Evolutionary conservation across 2,797 vertebrate genomes (phyloP).

Genomic region (Heterohyrax brucei): DNA sequence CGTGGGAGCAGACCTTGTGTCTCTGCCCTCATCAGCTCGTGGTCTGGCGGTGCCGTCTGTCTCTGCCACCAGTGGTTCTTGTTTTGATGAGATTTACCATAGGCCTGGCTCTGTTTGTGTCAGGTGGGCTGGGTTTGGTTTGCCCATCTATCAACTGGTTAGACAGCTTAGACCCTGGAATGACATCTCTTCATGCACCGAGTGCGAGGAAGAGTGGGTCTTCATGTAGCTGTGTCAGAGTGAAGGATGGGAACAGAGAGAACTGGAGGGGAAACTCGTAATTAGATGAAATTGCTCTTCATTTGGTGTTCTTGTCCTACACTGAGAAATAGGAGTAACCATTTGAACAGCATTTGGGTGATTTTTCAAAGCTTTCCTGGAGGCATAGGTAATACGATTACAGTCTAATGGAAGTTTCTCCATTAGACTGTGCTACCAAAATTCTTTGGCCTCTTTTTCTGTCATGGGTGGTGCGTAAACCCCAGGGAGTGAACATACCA

Average conservation of each 20-base stretch:
- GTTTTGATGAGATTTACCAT: not conserved
- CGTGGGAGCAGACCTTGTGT: not conserved
- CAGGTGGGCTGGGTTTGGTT: not conserved
- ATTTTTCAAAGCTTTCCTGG: slow-evolving; percentile 68
- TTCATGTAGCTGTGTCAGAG: not conserved
- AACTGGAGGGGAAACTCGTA: slow-evolving; percentile 55
- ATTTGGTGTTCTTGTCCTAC: slow-evolving; percentile 43
- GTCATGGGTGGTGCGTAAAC: not conserved
- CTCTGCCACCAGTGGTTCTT: not conserved
- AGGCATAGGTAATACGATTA: slow-evolving; percentile 38
- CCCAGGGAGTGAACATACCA: not conserved
- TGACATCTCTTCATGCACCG: not conserved
- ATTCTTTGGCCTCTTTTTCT: slow-evolving; percentile 12
- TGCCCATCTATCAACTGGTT: not conserved
- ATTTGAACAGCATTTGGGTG: slow-evolving; percentile 61
- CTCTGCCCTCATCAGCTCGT: not conserved
- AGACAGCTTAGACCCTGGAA: not conserved
- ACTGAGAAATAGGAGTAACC: slow-evolving; percentile 21
- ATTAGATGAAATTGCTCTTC: slow-evolving; percentile 70
- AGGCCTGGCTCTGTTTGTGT: not conserved
- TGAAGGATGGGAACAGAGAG: slow-evolving; percentile 43
- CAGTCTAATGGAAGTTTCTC: slow-evolving; percentile 50
- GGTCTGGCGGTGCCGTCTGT: not conserved
- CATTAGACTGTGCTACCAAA: slow-evolving; percentile 20
- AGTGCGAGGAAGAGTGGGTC: not conserved